A percentile compares a stretch with the other conserved stretches of the same genome.
These are phyloP conservation scores for Anthophora plumipes DNA, from an alignment of 2,888 invertebrate genomes.

Conservation along the genomic window DNA sequence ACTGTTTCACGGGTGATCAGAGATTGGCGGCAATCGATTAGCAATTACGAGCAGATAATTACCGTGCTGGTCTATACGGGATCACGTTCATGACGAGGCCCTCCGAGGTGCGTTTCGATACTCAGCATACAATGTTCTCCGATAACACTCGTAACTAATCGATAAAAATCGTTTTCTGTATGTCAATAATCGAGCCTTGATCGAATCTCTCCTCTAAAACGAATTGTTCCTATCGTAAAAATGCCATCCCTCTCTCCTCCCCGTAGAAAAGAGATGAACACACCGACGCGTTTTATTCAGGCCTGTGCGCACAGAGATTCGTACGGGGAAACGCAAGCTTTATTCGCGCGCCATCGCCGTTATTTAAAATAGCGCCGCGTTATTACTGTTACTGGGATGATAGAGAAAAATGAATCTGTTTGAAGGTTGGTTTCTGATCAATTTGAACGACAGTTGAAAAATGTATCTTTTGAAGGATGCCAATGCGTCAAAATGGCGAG, in stretches of 20 bases:
- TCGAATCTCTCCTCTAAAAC: not conserved
- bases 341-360: not conserved
- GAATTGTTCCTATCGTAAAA: not conserved
- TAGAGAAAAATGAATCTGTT: not conserved
- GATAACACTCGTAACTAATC: conserved; percentile 49
- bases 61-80: conserved; percentile 64
- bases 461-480: not conserved
- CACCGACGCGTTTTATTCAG: conserved; percentile 15
- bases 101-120: conserved; percentile 50
- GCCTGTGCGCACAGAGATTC: not conserved
- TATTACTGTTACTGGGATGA: not conserved
- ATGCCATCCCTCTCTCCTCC: too few species aligned
- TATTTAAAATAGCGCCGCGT: not conserved
- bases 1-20: conserved; percentile 74
- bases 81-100: conserved; percentile 43
- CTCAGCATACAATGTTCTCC: conserved; percentile 37
- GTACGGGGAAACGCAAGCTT: not conserved
- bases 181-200: conserved; percentile 36
- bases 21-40: conserved; percentile 77
- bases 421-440: not conserved
- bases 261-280: not conserved
- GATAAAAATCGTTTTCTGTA: conserved; percentile 47
- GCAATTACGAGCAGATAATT: conserved; percentile 79
- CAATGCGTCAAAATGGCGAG: not conserved
- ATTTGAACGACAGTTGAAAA: not conserved